Evolutionary conservation across 1,140 invertebrate genomes (phyloP).

Genomic region (Anthonomus grandis): DNA sequence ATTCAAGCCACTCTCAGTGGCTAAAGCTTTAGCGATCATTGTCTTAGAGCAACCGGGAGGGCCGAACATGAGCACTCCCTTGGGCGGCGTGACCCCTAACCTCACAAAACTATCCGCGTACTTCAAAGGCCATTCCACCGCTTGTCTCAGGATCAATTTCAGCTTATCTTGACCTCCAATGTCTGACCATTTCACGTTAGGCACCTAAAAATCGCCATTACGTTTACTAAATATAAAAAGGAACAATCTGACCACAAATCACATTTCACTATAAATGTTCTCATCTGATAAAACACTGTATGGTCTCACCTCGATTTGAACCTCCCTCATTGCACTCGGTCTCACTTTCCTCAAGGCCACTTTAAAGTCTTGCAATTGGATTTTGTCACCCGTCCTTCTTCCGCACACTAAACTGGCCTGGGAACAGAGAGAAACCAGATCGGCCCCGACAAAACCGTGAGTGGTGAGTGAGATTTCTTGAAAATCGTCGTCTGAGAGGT

Average conservation of each 20-base stretch:
- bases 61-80: conserved; percentile 93
- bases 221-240: no score
- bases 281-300: no score
- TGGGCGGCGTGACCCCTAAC: conserved; percentile 88
- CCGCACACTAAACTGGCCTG: conserved; percentile 63
- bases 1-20: conserved; percentile 91
- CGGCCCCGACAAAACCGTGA: conserved; percentile 87
- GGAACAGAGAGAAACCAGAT: conserved; percentile 72
- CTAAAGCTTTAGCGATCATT: conserved; percentile 91
- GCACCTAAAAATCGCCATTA: conserved; percentile 56
- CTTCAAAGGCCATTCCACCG: conserved; percentile 89
- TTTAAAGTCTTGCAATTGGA: conserved; percentile 55
- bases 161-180: conserved; percentile 88
- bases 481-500: conserved; percentile 57
- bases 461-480: conserved; percentile 63
- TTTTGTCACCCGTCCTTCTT: conserved; percentile 39
- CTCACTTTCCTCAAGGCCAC: conserved; percentile 67
- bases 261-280: no score
- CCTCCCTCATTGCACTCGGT: conserved; percentile 88
- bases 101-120: conserved; percentile 86
- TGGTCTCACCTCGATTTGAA: conserved; percentile 66
- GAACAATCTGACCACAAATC: no score
- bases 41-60: conserved; percentile 98
- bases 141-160: conserved; percentile 83
- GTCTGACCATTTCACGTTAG: conserved; percentile 85